Evolutionary conservation across 2,797 vertebrate genomes (phyloP).

Genomic region (Phalloptychus januarius): DNA sequence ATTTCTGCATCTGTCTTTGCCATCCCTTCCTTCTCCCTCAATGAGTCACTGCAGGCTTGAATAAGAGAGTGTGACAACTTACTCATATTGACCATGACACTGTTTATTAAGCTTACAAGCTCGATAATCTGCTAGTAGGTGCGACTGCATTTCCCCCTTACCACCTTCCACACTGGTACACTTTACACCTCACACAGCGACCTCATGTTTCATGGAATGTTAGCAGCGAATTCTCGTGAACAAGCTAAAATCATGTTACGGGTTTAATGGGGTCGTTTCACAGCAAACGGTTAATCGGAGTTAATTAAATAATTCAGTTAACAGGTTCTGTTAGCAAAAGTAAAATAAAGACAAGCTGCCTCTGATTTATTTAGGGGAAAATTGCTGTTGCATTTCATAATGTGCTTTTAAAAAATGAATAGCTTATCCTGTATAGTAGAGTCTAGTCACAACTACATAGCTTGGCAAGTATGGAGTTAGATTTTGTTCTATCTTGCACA

Average conservation of each 20-base stretch:
- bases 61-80: neutral
- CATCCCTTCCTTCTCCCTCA: neutral
- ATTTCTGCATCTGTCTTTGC: constrained; percentile 4
- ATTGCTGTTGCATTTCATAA: neutral
- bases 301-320: neutral
- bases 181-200: neutral
- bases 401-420: neutral
- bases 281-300: neutral
- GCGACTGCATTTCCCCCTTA: neutral
- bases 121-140: neutral
- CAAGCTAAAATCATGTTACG: neutral
- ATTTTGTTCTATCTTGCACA: neutral
- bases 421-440: neutral
- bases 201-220: neutral
- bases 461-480: neutral
- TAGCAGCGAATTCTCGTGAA: constrained; percentile 8
- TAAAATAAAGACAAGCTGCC: neutral
- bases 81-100: neutral
- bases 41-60: neutral
- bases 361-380: neutral
- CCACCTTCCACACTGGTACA: constrained; percentile 4
- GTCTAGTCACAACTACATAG: neutral
- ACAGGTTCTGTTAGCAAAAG: constrained; percentile 7
- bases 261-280: constrained; percentile 6
- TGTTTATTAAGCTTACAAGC: constrained; percentile 3